Base-by-base conservation (phyloP, 2,888 invertebrate genomes). In the Tenodera sinensis region DNA sequence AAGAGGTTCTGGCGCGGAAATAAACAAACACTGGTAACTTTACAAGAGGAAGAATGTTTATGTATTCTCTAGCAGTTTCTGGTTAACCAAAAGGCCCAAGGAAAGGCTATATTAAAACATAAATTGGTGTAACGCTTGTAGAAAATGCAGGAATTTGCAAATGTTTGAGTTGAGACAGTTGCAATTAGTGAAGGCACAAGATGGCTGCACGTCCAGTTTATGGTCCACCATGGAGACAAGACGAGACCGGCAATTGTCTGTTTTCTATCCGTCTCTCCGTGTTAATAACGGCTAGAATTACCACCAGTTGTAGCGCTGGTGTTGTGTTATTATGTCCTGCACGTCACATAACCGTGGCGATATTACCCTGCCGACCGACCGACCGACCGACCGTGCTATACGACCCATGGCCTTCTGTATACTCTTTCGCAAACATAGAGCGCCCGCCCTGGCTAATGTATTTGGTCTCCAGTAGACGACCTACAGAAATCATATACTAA, bases 241-340 rank as follows among this genome's bases (percentile, higher is more conserved):
- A 71, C 54, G 54, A 71, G 15, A 71, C 15, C 15, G 54, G 54
- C 25, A 71, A 71, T 71, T 71, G 54, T 71, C 54, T 71, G 54
- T 71, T 71, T 71, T 71, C 54, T 71, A 71, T 71, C 54, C 25
- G 54, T 71, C 54, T 71, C 54, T 71, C 54, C 54, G 54, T 87
- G 83, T 82, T 87, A 82, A 87, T 87, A 87, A 87, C 83, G 83
- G 87, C 87, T 42, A 71, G 82, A 25, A 34, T 83, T 87, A 87
- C 81, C 82, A 27, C 83, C 81, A 87, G 82, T 87, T 30, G 28
- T 27, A n/a, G 82, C n/a, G 28, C 34, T 47, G n/a, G 47, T n/a
- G 25, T n/a, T 28, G 82, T 42, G 87, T 87, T 83, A 83, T 87
- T 71, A 71, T 71, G 54, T 71, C 54, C 54, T 71, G 54, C 54